Conservation (phyloP, 2,888 invertebrate genomes). For the Cephus nigrinus region DNA sequence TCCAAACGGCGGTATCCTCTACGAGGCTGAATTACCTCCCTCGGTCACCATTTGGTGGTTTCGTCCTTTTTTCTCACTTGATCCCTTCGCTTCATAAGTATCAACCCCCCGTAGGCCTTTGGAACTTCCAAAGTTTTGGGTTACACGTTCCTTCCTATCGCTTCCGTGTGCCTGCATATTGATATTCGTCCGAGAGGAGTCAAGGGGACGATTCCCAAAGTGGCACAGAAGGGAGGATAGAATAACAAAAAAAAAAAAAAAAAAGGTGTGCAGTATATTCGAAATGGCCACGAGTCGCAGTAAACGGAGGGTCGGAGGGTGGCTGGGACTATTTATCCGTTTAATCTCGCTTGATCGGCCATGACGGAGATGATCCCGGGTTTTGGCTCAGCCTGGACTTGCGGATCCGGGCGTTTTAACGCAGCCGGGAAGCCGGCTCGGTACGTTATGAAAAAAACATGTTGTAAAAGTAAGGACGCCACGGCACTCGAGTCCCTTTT, state of each 20-base stretch:
- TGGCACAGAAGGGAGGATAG: background rate
- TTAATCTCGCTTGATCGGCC: background rate
- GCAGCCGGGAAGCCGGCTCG: background rate
- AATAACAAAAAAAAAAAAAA: background rate
- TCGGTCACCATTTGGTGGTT: background rate
- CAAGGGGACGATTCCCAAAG: background rate
- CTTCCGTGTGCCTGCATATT: background rate
- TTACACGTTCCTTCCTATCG: background rate
- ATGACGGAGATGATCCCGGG: background rate
- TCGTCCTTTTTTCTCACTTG: background rate
- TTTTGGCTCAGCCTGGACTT: background rate
- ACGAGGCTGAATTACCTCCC: too few relatives aligned
- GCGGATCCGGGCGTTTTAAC: background rate
- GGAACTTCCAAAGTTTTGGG: background rate
- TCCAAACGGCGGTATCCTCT: background rate
- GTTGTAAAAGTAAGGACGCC: constrained; percentile 1
- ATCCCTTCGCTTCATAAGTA: background rate
- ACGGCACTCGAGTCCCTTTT: constrained; percentile 21
- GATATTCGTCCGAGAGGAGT: background rate
- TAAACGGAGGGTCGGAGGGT: background rate
- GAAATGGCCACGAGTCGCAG: background rate
- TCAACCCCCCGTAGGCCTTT: background rate
- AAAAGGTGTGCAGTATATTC: background rate
- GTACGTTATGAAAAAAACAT: constrained; percentile 19
- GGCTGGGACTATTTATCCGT: background rate